A percentile compares a stretch with the other conserved stretches of the same genome.
These are phyloP conservation scores for Mizuhopecten yessoensis DNA, from an alignment of 1,140 invertebrate species.

Conservation along the genomic window DNA sequence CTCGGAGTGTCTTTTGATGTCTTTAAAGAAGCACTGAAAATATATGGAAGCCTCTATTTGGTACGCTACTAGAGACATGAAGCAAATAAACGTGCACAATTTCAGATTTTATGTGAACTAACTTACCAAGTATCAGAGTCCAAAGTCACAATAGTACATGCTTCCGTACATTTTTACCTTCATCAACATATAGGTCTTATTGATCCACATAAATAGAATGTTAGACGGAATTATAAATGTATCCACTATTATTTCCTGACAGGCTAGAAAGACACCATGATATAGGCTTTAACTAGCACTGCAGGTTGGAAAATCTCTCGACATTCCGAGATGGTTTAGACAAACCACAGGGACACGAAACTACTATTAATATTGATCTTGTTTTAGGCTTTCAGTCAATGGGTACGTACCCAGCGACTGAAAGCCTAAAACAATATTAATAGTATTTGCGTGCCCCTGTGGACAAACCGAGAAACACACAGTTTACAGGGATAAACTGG, in stretches of 20 bases:
- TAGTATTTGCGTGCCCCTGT: no score
- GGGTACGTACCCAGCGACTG: no score
- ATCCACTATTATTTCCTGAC: not conserved
- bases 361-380: no score
- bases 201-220: not conserved
- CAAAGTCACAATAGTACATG: constrained; percentile 42
- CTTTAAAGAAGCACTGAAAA: constrained; percentile 88
- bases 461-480: no score
- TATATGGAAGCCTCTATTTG: constrained; percentile 90
- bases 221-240: not conserved
- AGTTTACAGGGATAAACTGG: no score
- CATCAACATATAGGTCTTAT: not conserved
- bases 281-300: no score
- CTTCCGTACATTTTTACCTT: not conserved
- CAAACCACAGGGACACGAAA: no score
- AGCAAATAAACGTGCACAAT: not conserved
- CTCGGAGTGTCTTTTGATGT: constrained; percentile 87
- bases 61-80: constrained; percentile 84
- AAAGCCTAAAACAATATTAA: no score
- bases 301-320: no score
- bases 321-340: no score
- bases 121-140: not conserved
- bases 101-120: not conserved
- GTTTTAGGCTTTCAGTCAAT: no score
- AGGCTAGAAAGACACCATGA: no score